phyloP scores from a whole-genome alignment of 2,888 invertebrate genomes.

The Scrobipalpa atriplicella region DNA sequence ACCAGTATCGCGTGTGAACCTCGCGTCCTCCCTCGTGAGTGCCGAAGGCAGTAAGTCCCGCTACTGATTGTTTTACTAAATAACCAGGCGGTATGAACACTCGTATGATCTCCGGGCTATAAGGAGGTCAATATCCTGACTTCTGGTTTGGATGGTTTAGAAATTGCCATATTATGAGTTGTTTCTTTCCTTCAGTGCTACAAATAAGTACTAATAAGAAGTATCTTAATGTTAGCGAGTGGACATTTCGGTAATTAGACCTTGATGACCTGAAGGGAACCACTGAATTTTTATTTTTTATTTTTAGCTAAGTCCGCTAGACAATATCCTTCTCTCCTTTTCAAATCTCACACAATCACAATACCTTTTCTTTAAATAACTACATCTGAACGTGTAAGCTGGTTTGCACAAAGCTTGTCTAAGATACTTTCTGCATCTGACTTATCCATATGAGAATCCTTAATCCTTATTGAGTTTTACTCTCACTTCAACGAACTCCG shows the following conservation, averaged over 20 bases:
- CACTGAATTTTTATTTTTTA: too few relatives aligned
- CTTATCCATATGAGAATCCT: neutral
- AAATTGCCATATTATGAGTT: neutral
- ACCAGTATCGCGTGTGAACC: conserved; percentile 61
- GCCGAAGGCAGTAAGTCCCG: conserved; percentile 68
- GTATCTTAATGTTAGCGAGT: too few relatives aligned
- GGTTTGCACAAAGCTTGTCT: too few relatives aligned
- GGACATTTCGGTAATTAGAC: too few relatives aligned
- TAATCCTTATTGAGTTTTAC: conserved; percentile 18
- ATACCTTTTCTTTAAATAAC: too few relatives aligned
- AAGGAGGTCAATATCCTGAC: conserved; percentile 24
- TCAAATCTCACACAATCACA: too few relatives aligned
- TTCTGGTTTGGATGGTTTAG: neutral
- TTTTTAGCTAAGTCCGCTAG: too few relatives aligned
- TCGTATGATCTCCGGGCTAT: conserved; percentile 20
- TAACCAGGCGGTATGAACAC: conserved; percentile 38
- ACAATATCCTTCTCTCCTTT: too few relatives aligned
- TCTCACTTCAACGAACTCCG: conserved; percentile 15
- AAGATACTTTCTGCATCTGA: neutral
- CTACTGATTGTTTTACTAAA: conserved; percentile 75
- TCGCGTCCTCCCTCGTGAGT: conserved; percentile 57
- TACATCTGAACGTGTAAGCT: too few relatives aligned
- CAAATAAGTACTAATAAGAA: neutral
- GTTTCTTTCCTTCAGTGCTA: neutral
- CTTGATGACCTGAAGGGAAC: too few relatives aligned